Evolutionary conservation across 2,797 vertebrate species (phyloP).

Genomic region (Typhlichthys subterraneus): DNA sequence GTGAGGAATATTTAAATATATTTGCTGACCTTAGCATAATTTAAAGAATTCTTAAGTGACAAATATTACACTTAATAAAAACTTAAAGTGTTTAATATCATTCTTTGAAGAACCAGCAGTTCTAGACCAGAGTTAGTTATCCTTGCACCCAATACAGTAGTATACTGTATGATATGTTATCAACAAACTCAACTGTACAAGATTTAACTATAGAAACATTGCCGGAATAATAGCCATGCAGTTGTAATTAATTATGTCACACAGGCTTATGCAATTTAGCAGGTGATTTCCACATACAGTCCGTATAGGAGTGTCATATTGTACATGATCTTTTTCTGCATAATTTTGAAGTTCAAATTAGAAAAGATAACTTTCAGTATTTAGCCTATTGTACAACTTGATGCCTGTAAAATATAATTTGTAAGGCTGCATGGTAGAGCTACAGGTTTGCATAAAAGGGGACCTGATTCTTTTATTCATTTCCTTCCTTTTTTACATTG

Average conservation of each 20-base stretch:
- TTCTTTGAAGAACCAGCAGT: too few relatives aligned
- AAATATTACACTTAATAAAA: too few relatives aligned
- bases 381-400: not conserved
- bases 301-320: not conserved
- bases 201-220: too few relatives aligned
- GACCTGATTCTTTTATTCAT: not conserved
- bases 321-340: not conserved
- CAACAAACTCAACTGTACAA: too few relatives aligned
- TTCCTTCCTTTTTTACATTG: not conserved
- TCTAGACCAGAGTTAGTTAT: too few relatives aligned
- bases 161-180: too few relatives aligned
- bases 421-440: not conserved
- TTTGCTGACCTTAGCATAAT: too few relatives aligned
- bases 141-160: too few relatives aligned
- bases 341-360: not conserved
- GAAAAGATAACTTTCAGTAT: not conserved
- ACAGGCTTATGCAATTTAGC: not conserved
- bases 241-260: not conserved
- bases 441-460: not conserved
- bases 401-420: not conserved
- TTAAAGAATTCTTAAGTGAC: too few relatives aligned
- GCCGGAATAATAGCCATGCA: too few relatives aligned
- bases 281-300: slow-evolving; percentile 1
- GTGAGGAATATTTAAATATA: too few relatives aligned
- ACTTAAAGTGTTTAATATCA: too few relatives aligned